A percentile compares a stretch with the other conserved stretches of the same genome.
Conservation (phyloP, 2,797 vertebrate species). For the Myotis planiceps region DNA sequence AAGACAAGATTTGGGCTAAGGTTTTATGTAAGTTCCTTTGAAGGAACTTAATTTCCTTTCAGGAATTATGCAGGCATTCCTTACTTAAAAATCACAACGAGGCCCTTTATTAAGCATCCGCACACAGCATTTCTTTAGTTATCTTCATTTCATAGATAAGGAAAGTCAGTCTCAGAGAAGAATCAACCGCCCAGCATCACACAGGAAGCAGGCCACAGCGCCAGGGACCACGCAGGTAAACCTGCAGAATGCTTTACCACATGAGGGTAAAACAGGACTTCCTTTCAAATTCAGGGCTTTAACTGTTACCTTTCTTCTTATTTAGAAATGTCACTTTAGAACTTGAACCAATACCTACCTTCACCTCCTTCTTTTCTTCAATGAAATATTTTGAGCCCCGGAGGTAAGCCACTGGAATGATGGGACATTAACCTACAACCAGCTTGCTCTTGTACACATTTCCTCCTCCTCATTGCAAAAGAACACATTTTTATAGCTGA, state of each 20-base stretch:
- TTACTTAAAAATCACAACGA: conserved; percentile 14
- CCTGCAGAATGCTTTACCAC: background rate
- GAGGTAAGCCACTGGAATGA: background rate
- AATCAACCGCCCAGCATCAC: background rate
- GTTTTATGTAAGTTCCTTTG: background rate
- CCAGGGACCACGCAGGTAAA: background rate
- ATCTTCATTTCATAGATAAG: conserved; percentile 8
- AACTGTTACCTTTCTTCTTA: background rate
- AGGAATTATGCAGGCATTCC: background rate
- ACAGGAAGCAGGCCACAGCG: background rate
- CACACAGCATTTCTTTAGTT: background rate
- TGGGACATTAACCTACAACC: background rate
- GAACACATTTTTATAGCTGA: background rate
- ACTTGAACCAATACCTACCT: background rate
- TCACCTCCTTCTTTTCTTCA: conserved; percentile 7
- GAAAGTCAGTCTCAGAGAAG: background rate
- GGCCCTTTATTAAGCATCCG: background rate
- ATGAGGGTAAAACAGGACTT: background rate
- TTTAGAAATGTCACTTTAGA: conserved; percentile 34
- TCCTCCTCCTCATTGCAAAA: background rate
- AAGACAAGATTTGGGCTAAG: background rate
- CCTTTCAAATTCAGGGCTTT: background rate
- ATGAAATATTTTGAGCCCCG: background rate
- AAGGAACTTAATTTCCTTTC: background rate
- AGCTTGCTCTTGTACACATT: background rate